phyloP scores from a whole-genome alignment of 2,888 invertebrate genomes.

The Sycophila texana region DNA sequence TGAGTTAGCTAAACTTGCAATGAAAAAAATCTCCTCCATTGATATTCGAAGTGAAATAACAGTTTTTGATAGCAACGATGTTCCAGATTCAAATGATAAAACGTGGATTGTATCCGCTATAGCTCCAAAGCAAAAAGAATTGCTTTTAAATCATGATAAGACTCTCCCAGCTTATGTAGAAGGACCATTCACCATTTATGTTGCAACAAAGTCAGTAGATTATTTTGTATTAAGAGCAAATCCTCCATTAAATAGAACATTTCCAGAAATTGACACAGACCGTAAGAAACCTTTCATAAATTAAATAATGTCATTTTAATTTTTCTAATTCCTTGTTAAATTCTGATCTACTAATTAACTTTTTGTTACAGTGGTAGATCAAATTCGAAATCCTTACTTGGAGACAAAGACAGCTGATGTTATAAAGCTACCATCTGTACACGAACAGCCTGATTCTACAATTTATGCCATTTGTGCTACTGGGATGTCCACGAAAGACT shows the following conservation, averaged over 20 bases:
- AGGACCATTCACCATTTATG: conserved; percentile 89
- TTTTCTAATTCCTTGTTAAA: conserved; percentile 41
- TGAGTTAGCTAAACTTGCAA: conserved; percentile 88
- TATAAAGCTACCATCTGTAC: conserved; percentile 82
- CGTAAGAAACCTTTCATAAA: conserved; percentile 75
- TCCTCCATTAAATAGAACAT: conserved; percentile 70
- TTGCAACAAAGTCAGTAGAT: conserved; percentile 84
- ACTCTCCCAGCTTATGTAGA: conserved; percentile 86
- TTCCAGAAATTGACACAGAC: conserved; percentile 78
- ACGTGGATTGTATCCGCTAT: conserved; percentile 96
- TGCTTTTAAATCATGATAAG: conserved; percentile 81
- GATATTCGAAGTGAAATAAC: conserved; percentile 84
- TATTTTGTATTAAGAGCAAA: conserved; percentile 90
- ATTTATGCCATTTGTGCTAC: conserved; percentile 93
- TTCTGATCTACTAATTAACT: background rate
- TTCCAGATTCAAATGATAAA: conserved; percentile 87
- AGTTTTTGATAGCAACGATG: conserved; percentile 82
- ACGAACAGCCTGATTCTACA: conserved; percentile 95
- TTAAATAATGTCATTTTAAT: background rate
- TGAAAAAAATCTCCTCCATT: conserved; percentile 88
- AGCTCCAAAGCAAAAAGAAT: conserved; percentile 84
- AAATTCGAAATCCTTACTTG: conserved; percentile 80
- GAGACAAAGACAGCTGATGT: conserved; percentile 75
- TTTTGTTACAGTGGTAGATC: conserved; percentile 82
- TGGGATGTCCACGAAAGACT: conserved; percentile 93